These are phyloP conservation scores for Heliothis virescens DNA, from an alignment of 1,140 invertebrate species.

Conservation along the genomic window DNA sequence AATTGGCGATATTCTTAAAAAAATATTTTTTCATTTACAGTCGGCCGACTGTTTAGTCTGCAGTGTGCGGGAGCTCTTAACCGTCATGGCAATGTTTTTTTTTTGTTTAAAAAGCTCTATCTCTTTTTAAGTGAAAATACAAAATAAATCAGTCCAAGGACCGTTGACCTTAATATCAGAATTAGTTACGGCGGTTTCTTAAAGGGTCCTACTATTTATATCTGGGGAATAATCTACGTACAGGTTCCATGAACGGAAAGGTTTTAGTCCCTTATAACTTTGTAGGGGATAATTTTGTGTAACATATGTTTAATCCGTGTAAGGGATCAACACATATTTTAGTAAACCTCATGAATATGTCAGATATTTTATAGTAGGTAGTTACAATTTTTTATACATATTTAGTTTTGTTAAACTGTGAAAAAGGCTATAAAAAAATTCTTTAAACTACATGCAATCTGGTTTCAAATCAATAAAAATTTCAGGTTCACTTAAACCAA, in stretches of 20 bases:
- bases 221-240: conserved; percentile 10
- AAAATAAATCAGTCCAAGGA: neutral
- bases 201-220: neutral
- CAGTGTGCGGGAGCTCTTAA: too few species aligned
- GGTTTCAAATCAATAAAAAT: neutral
- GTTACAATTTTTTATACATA: too few species aligned
- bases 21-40: too few species aligned
- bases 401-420: too few species aligned
- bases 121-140: neutral
- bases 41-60: too few species aligned
- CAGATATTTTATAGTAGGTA: too few species aligned
- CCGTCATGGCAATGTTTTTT: too few species aligned
- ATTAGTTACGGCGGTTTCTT: conserved; percentile 20
- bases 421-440: too few species aligned
- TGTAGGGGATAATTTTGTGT: neutral
- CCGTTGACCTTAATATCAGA: conserved; percentile 4
- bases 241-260: neutral
- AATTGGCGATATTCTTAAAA: too few species aligned
- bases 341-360: too few species aligned
- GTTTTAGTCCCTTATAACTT: conserved; percentile 19
- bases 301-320: conserved; percentile 24
- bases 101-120: neutral
- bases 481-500: neutral
- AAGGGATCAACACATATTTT: conserved; percentile 11
- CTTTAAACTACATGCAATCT: too few species aligned